Evolutionary conservation across 1,140 invertebrate species (phyloP), one percentile per base, ranked within the genome.

Genomic region (Teleopsis dalmanni): DNA sequence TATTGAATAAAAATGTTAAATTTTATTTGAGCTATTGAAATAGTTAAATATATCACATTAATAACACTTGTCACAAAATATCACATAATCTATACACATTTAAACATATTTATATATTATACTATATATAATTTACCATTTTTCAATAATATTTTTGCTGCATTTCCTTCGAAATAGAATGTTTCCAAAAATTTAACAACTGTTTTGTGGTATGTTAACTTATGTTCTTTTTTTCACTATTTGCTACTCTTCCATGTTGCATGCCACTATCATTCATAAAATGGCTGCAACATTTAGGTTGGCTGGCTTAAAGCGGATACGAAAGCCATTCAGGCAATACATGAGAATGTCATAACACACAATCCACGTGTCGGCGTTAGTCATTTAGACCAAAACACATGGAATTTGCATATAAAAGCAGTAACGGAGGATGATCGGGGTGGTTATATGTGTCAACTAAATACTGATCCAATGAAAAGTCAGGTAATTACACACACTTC

Each of bases 221-320:
- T 25, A 42, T 26, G 14, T 23, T 23, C 11, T 26, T 29, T 40
- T n/a, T 19, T 6, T 38, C 23, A 38, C 5, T 47, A 29, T 16
- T 13, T 29, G 22, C 23, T 21, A 33, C n/a, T 41, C 29, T 35
- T 22, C 23, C 33, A 26, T 31, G 42, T n/a, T n/a, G n/a, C n/a
- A n/a, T n/a, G 27, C 29, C 31, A 36, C 8, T 7, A 36, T 6
- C 34, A 36, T 36, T 10, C 8, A 36, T 10, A 10, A n/a, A n/a
- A n/a, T n/a, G n/a, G 5, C 29, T 10, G 18, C 18, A 18, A 25
- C 13, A 31, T 48, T 47, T 71, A 91, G 88, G 85, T 91, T 34
- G 87, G 87, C 33, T 92, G 88, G 88, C 84, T 92, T 35, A 91
- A 90, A 72, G 85, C 86, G 14, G 87, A 90, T 66, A 86, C 84